Evolutionary conservation across 2,888 invertebrate species (phyloP), one percentile per base, ranked within the genome.

Genomic region (Euplexia lucipara): DNA sequence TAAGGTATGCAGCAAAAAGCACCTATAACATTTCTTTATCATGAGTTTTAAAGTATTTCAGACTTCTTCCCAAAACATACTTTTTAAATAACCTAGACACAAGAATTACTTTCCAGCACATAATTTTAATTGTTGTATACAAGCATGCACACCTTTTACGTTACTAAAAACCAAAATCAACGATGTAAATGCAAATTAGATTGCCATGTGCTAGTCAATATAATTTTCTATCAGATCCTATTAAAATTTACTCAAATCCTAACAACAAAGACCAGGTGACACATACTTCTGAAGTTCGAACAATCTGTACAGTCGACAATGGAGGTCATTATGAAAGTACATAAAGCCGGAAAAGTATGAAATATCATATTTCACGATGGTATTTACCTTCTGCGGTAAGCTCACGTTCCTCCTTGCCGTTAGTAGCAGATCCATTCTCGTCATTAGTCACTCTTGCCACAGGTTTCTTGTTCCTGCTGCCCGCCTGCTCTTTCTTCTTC

Each of bases 401-500:
- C 77, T 96, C 96, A 67, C 97, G 93, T 92, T 97, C 90, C 61
- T 94, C 95, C 83, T 88, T 89, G 49, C 93, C 93, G 78, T 92
- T 90, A 26, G 95, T 91, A 61, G 93, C 93, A 52, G 94, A 91
- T 76, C 96, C 96, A 83, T 96, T 96, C 64, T 96, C 95, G 3
- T 96, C 96, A 52, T 91, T 89, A 60, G 93, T 96, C 82, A 95
- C 96, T 87, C 93, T 91, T 49, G 94, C 91, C 80, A 96, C 93
- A 75, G 96, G 93, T 71, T 95, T 95, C 86, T 95, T 95, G 80
- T 92, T 96, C 79, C 97, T 96, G 71, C 96, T 97, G 88, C 97
- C 98, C 5, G 98, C 98, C 58, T 98, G 98, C 80, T 99, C 99
- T 91, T 99, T 99, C 94, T 99, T 99, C 92, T 99, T 98, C 89